Evolutionary conservation across 2,797 vertebrate species (phyloP).

Genomic region (Silurus lanzhouensis): DNA sequence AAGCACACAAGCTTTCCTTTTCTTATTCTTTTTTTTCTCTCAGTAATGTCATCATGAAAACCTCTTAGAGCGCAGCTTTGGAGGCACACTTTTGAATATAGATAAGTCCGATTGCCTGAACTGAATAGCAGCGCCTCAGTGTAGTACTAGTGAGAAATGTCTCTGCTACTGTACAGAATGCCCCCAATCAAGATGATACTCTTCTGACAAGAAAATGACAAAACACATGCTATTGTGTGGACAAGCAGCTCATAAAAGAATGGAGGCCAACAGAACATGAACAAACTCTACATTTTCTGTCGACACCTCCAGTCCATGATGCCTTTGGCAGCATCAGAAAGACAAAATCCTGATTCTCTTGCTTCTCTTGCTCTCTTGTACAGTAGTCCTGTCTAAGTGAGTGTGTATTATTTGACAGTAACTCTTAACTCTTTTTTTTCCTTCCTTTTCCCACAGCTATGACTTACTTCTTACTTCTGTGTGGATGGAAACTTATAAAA

Average conservation of each 20-base stretch:
- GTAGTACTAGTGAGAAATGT: neutral
- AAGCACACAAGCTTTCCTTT: constrained; percentile 49
- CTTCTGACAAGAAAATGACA: neutral
- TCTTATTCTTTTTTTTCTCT: constrained; percentile 18
- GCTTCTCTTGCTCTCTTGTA: constrained; percentile 63
- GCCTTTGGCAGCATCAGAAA: constrained; percentile 30
- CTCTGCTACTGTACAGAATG: constrained; percentile 46
- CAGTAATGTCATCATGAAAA: constrained; percentile 18
- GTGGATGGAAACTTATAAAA: constrained; percentile 63
- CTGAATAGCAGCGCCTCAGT: constrained; percentile 51
- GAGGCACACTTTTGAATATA: constrained; percentile 47
- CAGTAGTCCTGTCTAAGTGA: constrained; percentile 73
- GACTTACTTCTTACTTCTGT: constrained; percentile 37
- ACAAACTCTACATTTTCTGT: constrained; percentile 22
- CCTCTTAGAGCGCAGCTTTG: constrained; percentile 5
- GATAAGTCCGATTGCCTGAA: constrained; percentile 62
- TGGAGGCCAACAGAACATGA: constrained; percentile 34
- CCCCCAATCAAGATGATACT: neutral
- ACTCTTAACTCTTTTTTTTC: constrained; percentile 27
- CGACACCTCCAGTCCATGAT: constrained; percentile 18
- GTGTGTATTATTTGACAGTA: constrained; percentile 63
- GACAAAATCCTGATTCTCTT: constrained; percentile 32
- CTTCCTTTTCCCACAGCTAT: constrained; percentile 48
- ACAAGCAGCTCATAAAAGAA: constrained; percentile 36
- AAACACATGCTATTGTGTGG: neutral